Base-by-base conservation (phyloP, 2,797 vertebrate species). In the Bucorvus abyssinicus region DNA sequence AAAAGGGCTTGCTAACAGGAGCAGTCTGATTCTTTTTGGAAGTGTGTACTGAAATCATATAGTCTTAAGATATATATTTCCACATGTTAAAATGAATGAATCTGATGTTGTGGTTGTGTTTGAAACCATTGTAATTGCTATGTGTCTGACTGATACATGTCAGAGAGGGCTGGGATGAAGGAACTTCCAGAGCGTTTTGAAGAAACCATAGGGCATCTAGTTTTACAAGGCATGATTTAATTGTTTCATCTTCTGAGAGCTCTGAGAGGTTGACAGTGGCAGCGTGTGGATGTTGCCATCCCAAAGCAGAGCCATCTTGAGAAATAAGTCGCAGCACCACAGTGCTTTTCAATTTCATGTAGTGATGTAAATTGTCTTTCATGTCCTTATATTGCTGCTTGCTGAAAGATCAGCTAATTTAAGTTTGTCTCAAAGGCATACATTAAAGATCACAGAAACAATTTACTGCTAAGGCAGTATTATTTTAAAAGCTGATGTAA, bases 161-260 rank as follows among this genome's bases (percentile, higher is more conserved):
- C 47, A 76, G 70, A 81, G 34, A 55, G 20, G 44, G 8, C 8
- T 85, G 63, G 56, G 47, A 78, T 93, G 77, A 94, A 55, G 77
- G 92, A 78, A 60, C 38, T 84, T 96, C 22, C 13, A 71, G 32
- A 68, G 50, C 64, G 32, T 95, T 82, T 56, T 57, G 59, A 94
- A 81, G 34, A 88, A 82, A 84, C 63, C 79, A 19, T 67, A 88
- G 67, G 32, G 16, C 1, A 0, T 63, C 56, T 73, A 26, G 47
- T 91, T 93, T 89, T 64, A 67, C 82, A 88, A 93, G 61, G 67
- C 22, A 22, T 89, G 3, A 42, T 78, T 91, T 94, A 83, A 52
- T 76, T 80, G 32, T 89, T 90, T 52, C 4, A 24, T 2, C 2
- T 88, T 91, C 63, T 82, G 50, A 59, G 68, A 88, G 19, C 44